Conservation (phyloP, 2,888 invertebrate species). For the Gastrophysa polygoni region DNA sequence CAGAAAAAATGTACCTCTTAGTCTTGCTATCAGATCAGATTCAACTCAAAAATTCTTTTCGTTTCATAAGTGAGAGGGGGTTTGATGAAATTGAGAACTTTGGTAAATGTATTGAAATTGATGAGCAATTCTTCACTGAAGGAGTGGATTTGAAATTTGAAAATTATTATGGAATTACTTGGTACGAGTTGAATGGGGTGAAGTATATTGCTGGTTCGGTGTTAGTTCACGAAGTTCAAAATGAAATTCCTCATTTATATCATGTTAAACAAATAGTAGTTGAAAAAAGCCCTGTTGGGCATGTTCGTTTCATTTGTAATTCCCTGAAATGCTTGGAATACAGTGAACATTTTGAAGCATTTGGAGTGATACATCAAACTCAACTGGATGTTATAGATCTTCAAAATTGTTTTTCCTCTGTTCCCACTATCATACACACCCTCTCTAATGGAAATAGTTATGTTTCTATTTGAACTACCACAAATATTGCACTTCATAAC, state of each 20-base stretch:
- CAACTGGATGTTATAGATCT: conserved; percentile 8
- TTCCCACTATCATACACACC: conserved; percentile 11
- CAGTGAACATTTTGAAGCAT: conserved; percentile 12
- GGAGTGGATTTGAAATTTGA: conserved; percentile 1
- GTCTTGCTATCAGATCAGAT: conserved; percentile 4
- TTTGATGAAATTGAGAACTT: conserved; percentile 3
- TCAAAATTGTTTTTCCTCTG: conserved; percentile 8
- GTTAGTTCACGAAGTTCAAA: conserved; percentile 5
- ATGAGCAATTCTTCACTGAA: conserved; percentile 2
- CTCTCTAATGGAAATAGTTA: conserved; percentile 2
- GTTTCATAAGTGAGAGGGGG: conserved; percentile 1
- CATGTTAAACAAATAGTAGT: conserved; percentile 9
- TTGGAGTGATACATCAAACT: conserved; percentile 13
- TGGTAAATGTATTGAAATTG: conserved; percentile 7
- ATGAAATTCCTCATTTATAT: conserved; percentile 7
- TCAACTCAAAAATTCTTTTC: conserved; percentile 6
- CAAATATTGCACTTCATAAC: conserved; percentile 13
- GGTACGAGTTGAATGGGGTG: conserved; percentile 12
- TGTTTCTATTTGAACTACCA: conserved; percentile 8
- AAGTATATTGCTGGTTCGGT: conserved; percentile 7
- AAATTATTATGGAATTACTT: conserved; percentile 7
- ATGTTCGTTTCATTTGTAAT: conserved; percentile 11
- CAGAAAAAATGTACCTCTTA: conserved; percentile 7
- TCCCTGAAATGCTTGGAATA: conserved; percentile 9
- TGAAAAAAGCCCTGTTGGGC: neutral